phyloP scores from a whole-genome alignment of 2,797 vertebrate genomes.

The Acanthis flammea region DNA sequence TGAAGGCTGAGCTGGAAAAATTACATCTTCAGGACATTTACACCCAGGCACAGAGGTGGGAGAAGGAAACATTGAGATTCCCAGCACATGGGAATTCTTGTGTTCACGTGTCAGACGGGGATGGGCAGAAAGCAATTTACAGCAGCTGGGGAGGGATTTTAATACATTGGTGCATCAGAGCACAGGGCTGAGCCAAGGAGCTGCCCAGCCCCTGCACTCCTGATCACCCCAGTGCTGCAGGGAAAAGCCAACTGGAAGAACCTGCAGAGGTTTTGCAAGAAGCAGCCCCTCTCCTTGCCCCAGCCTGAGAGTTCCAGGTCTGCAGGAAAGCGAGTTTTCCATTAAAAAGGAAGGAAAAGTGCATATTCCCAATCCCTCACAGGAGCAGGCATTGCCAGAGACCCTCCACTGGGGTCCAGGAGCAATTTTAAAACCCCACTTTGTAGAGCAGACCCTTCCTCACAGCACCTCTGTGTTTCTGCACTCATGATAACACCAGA shows the following conservation, averaged over 20 bases:
- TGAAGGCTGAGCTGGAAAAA: constrained; percentile 21
- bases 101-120: background rate
- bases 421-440: background rate
- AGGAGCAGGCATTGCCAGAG: rapidly evolving
- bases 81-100: constrained; percentile 20
- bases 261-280: background rate
- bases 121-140: background rate
- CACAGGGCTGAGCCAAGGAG: background rate
- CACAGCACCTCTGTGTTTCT: background rate
- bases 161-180: background rate
- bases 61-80: background rate
- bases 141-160: background rate
- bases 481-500: background rate
- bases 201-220: background rate
- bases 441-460: background rate
- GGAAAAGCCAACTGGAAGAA: background rate
- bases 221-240: background rate
- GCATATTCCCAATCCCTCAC: rapidly evolving
- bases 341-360: background rate
- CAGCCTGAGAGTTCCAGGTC: background rate
- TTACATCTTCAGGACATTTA: constrained; percentile 14
- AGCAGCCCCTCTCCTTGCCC: background rate
- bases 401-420: background rate
- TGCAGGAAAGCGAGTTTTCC: background rate
- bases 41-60: background rate